Percentiles rank a stretch among this genome's conserved stretches.
phyloP scores from a whole-genome alignment of 2,888 invertebrate species.

The Agonum fuliginosum region DNA sequence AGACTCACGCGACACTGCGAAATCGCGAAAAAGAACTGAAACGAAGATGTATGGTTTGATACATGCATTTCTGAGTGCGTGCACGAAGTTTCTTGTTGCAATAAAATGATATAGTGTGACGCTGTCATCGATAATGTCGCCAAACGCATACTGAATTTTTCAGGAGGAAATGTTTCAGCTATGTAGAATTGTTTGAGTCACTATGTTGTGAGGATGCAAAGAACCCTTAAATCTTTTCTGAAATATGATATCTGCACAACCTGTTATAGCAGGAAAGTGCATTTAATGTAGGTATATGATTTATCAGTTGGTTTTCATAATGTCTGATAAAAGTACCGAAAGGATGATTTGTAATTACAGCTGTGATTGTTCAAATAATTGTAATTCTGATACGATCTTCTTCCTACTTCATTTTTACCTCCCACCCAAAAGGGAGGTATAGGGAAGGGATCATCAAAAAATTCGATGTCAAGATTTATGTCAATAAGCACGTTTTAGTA shows the following conservation, averaged over 20 bases:
- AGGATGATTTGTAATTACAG: too few relatives aligned
- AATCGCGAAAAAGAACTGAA: neutral
- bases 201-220: neutral
- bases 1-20: constrained; percentile 29
- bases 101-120: constrained; percentile 26
- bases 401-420: too few relatives aligned
- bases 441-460: too few relatives aligned
- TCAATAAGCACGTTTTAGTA: too few relatives aligned
- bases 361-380: too few relatives aligned
- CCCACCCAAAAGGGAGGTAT: too few relatives aligned
- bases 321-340: too few relatives aligned
- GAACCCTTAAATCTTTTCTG: neutral
- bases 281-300: neutral
- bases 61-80: constrained; percentile 34
- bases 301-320: too few relatives aligned
- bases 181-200: constrained; percentile 14
- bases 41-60: constrained; percentile 45
- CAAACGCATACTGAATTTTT: constrained; percentile 4
- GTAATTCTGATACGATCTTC: too few relatives aligned
- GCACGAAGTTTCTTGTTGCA: neutral
- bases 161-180: neutral
- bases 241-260: neutral
- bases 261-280: neutral
- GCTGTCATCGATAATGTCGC: neutral
- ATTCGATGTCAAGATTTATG: too few relatives aligned